Conservation (phyloP, 37 sponge, comb jelly and placozoan genomes). For the Axinella damicornis region DNA sequence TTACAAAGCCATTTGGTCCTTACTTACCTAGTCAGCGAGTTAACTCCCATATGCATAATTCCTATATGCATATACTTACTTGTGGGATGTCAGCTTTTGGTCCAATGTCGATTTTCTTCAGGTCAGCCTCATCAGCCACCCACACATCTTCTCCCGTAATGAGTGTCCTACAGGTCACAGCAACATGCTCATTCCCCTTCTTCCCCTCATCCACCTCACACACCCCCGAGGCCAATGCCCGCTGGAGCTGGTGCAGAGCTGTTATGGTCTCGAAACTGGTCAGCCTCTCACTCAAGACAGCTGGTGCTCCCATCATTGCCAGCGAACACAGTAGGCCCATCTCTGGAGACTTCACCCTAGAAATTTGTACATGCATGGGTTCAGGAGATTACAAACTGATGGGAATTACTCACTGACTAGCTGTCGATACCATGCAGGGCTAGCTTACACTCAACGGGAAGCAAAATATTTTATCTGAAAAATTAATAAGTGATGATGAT, state of each 20-base stretch:
- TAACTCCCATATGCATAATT: not conserved
- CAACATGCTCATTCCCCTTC: constrained; percentile 26
- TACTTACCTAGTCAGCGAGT: not conserved
- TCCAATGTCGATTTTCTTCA: constrained; percentile 17
- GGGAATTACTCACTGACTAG: too few relatives aligned
- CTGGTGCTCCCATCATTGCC: constrained; percentile 90
- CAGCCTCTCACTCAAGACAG: constrained; percentile 75
- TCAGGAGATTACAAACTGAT: too few relatives aligned
- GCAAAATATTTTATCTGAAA: too few relatives aligned
- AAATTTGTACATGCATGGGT: not conserved
- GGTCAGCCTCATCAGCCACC: constrained; percentile 22
- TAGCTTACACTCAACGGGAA: too few relatives aligned
- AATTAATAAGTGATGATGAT: too few relatives aligned
- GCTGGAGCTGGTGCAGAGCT: constrained; percentile 47
- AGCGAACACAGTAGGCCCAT: constrained; percentile 45
- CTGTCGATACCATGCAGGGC: too few relatives aligned
- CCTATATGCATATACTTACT: too few relatives aligned
- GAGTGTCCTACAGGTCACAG: constrained; percentile 5
- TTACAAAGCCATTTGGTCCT: too few relatives aligned
- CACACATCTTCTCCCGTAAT: not conserved
- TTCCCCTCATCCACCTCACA: constrained; percentile 33
- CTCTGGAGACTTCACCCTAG: constrained; percentile 11
- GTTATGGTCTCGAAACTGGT: constrained; percentile 51
- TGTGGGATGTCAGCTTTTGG: too few relatives aligned
- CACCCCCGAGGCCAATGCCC: constrained; percentile 63